Conservation (phyloP, 2,113 vertebrate species). For the Glaucidium brasilianum region DNA sequence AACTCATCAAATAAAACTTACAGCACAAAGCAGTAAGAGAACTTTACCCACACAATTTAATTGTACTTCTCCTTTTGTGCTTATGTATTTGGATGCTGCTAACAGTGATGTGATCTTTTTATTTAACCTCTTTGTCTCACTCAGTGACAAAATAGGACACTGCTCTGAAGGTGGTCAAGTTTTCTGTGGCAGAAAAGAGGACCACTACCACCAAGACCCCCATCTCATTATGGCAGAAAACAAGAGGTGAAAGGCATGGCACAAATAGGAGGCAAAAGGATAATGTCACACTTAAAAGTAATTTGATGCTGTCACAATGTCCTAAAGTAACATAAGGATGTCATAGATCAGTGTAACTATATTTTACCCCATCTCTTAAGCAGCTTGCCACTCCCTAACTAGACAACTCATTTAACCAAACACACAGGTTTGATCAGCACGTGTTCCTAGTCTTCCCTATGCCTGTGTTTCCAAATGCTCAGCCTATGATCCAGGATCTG, state of each 20-base stretch:
- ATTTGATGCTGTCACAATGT: not conserved
- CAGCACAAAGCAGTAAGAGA: not conserved
- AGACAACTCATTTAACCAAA: not conserved
- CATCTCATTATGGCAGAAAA: not conserved
- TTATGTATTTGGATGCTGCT: not conserved
- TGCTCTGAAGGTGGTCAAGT: not conserved
- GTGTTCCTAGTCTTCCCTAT: not conserved
- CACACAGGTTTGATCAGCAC: not conserved
- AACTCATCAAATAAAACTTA: not conserved
- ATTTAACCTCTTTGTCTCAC: not conserved
- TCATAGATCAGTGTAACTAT: not conserved
- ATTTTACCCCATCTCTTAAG: not conserved
- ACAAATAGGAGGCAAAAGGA: not conserved
- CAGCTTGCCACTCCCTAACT: not conserved
- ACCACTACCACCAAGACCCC: not conserved
- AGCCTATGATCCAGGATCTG: not conserved
- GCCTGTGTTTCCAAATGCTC: not conserved
- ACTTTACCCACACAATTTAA: not conserved
- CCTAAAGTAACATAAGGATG: not conserved
- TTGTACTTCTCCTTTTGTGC: not conserved
- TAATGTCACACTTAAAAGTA: not conserved
- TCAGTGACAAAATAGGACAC: not conserved
- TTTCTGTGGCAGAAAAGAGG: not conserved
- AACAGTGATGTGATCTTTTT: not conserved
- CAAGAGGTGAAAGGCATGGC: not conserved